Evolutionary conservation across 2,888 invertebrate genomes (phyloP), one percentile per base, ranked within the genome.

Genomic region (Zygaena filipendulae): DNA sequence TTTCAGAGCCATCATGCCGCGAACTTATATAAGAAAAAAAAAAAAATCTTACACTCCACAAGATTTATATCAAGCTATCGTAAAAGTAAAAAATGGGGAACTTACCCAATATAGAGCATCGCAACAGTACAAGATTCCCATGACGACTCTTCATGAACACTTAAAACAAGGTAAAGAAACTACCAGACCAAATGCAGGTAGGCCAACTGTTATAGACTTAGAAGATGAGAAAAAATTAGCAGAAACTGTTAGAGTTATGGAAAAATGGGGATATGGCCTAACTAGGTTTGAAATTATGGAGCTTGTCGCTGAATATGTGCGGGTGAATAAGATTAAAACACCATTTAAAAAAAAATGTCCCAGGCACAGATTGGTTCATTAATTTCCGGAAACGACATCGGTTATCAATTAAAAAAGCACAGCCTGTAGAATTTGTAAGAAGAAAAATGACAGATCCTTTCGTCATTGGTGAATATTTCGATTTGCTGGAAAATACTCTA

Each of bases 181-280:
- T n/a, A 32, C 34, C n/a, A 39, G 32, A 23, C 18, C 9, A 39
- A 36, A 34, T 30, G 22, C 23, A 13, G 52, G 49, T 8, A 35
- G 47, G 37, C 32, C 36, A 8, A 29, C 42, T 21, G 44, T 35
- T 14, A 31, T 55, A 23, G 33, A 45, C 16, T 7, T 22, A 13
- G 43, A 46, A 21, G 30, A 32, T 8, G 46, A 53, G 36, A 19
- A 26, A 13, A 39, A 33, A 30, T 25, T 49, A 19, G 47, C 47
- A 3, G 23, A 39, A 8, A 11, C 29, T 24, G 21, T 51, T 10
- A 39, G 35, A 23, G 25, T 24, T 8, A 36, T 52, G 35, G 47
- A 53, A 35, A 51, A 49, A 39, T 47, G 43, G 39, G 49, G 52
- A 6, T 49, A 45, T 30, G 49, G 49, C 2, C 32, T 52, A 11